Base-by-base conservation (phyloP, 2,113 vertebrate genomes). In the Caretta caretta region DNA sequence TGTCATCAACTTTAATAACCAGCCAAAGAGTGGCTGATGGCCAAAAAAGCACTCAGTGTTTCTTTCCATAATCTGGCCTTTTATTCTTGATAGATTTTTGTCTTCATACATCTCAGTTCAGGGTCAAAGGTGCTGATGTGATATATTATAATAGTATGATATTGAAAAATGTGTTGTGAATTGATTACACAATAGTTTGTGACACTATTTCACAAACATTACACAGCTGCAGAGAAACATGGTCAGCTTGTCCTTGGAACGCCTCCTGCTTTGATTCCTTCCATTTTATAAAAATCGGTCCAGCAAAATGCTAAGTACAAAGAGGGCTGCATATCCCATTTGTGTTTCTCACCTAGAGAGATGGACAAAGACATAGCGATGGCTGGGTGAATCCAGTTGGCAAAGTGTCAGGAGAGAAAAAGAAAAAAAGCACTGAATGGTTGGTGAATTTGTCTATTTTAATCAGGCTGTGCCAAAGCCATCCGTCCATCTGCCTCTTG, bases 141-240 rank as follows among this genome's bases (percentile, higher is more conserved):
- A 42, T 22, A 25, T 19, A 87, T 2, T 0, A 3, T 83, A 53
- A 62, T 72, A 0, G 1, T 27, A 84, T n/a, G 78, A 72, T 22
- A 0, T 16, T 59, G 53, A 8, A 35, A 56, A 56, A 49, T 0
- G 8, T 0, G 16, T 46, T 49, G 53, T 35, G 65, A 27, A 53
- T 81, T 3, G 81, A 17, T 20, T 1, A 65, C 57, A 0, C 0
- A 80, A 84, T 5, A 11, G 46, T 51, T 83, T 57, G 48, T 46
- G 46, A 76, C 54, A 50, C 79, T 27, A 51, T 42, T 76, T 87
- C 31, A 59, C 48, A 38, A 69, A 57, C 80, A 87, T 87, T 92
- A 78, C 46, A 46, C 79, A 87, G 87, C 31, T 48, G 46, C 79
- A 69, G n/a, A 20, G 42, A 57, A 82, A 1, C 7, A 3, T 0